Base-by-base conservation (phyloP, 2,888 invertebrate genomes). In the Leptopilina myrica region DNA sequence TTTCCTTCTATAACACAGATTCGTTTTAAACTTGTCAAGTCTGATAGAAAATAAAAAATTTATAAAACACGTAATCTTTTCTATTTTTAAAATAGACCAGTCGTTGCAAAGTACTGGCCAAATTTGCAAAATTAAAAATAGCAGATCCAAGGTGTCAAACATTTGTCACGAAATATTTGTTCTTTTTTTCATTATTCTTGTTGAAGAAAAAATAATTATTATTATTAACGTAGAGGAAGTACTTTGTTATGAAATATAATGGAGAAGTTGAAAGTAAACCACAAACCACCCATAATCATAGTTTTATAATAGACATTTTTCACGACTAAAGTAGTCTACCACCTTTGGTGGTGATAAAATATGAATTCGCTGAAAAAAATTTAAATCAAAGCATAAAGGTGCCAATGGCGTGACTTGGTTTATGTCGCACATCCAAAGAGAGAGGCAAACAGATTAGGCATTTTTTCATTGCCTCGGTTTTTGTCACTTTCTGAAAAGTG, bases 401-500 rank as follows among this genome's bases (percentile, higher is more conserved):
- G 79, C 79, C 84, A 84, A 83, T 83, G 86, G 87, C 85, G 85
- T 82, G 49, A 79, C 80, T 80, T 80, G 78, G 80, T 81, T 78
- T 84, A 83, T 83, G 82, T 79, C 83, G 81, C 79, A 76, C 83
- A 85, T 81, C 87, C 11, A 82, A 85, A 79, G 86, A 87, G 84
- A 86, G 85, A 83, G 79, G 84, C 85, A 83, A 84, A 87, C 86
- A 88, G 88, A 88, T 86, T 85, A 85, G 83, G 85, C 85, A 85
- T 86, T 87, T 88, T 89, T 91, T 88, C 86, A 88, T 49, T 79
- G 83, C 76, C 78, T 80, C 80, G 81, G 83, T 91, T 91, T 91
- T 91, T 91, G 85, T 88, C 77, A 82, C 82, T 86, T 89, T 89
- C 90, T 91, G 90, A 88, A 91, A 91, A 90, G 89, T 86, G 83